These are phyloP conservation scores for Cebus imitator DNA, from an alignment of 2,113 vertebrate species.

Conservation along the genomic window DNA sequence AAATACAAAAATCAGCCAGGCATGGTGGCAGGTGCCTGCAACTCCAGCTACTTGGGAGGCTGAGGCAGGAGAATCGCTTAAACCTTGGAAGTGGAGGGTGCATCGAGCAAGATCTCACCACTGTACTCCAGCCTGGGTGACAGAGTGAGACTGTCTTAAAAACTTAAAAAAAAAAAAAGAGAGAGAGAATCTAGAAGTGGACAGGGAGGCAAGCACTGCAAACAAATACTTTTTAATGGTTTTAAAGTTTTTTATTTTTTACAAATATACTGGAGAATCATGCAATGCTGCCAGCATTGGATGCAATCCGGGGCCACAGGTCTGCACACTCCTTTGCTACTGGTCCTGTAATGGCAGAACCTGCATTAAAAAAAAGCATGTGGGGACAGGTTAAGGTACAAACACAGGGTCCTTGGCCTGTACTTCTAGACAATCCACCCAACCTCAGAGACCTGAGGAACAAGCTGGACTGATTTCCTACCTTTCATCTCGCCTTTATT, in stretches of 20 bases:
- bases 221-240: background rate
- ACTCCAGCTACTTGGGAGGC: too few species aligned
- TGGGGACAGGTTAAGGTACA: background rate
- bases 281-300: constrained; percentile 98
- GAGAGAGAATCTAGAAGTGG: background rate
- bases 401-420: background rate
- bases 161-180: too few species aligned
- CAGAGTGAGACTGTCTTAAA: too few species aligned
- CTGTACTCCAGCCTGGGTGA: too few species aligned
- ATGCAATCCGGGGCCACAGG: constrained; percentile 98
- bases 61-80: too few species aligned
- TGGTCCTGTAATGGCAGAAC: constrained; percentile 98
- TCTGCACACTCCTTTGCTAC: constrained; percentile 99
- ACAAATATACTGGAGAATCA: constrained; percentile 75
- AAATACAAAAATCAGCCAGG: too few species aligned
- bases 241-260: constrained; percentile 51
- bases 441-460: background rate
- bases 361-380: constrained; percentile 76
- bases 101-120: too few species aligned
- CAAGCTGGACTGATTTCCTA: constrained; percentile 22
- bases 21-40: too few species aligned
- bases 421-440: background rate
- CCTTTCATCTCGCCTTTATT: constrained; percentile 99
- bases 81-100: too few species aligned
- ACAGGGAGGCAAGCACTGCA: background rate